phyloP scores from a whole-genome alignment of 2,888 invertebrate genomes.

The Salpingus planirostris region DNA sequence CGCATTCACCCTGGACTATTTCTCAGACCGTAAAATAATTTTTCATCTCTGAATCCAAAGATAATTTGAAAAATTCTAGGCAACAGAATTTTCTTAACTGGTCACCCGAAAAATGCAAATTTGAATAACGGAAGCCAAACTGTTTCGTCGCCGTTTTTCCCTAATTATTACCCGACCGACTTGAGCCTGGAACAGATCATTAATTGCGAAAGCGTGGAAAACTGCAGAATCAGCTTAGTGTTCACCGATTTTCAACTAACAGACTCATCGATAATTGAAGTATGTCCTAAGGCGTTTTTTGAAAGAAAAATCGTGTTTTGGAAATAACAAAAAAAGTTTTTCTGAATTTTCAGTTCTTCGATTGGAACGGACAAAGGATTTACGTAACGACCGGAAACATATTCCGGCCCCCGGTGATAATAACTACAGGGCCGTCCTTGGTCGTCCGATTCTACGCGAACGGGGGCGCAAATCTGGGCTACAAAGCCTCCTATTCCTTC shows the following conservation, averaged over 20 bases:
- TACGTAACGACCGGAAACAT: conserved; percentile 56
- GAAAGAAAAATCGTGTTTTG: conserved; percentile 55
- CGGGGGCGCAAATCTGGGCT: conserved; percentile 57
- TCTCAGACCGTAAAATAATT: conserved; percentile 49
- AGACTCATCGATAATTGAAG: conserved; percentile 57
- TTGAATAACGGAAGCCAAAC: conserved; percentile 44
- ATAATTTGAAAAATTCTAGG: no score
- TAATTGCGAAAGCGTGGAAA: conserved; percentile 43
- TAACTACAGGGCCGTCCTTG: conserved; percentile 54
- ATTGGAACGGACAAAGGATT: conserved; percentile 56
- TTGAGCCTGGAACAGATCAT: conserved; percentile 57
- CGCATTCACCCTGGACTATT: conserved; percentile 56
- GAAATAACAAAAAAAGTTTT: conserved; percentile 58
- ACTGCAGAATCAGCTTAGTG: conserved; percentile 52
- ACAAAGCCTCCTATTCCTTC: conserved; percentile 49
- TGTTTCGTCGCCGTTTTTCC: conserved; percentile 60
- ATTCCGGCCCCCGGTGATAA: conserved; percentile 59
- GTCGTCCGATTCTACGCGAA: conserved; percentile 61
- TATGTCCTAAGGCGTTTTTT: conserved; percentile 54
- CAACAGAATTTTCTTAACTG: conserved; percentile 47
- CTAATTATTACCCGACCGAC: conserved; percentile 56
- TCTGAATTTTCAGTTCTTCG: conserved; percentile 55
- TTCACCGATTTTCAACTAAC: conserved; percentile 63
- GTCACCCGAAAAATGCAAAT: conserved; percentile 37
- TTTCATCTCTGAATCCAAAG: background rate